Percentiles rank a stretch among this genome's conserved stretches.
Evolutionary conservation across 2,113 vertebrate genomes (phyloP).

Genomic region (Bagarius yarrelli): DNA sequence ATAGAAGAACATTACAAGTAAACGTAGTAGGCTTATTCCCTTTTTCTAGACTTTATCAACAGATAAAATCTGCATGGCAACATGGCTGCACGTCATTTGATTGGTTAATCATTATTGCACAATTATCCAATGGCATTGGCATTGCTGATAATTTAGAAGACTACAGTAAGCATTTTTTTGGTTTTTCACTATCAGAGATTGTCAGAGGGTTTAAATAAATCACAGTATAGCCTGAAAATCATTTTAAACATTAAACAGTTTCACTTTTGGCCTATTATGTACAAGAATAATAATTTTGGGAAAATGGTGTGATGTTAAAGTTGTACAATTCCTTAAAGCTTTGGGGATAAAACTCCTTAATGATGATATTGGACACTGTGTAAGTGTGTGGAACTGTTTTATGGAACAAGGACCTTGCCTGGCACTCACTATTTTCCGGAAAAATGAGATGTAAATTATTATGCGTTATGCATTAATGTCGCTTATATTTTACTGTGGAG

Average conservation of each 20-base stretch:
- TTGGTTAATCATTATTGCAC: background rate
- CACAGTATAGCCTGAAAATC: conserved; percentile 2
- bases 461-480: background rate
- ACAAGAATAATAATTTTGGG: background rate
- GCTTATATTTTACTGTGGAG: background rate
- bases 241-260: conserved; percentile 23
- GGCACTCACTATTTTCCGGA: background rate
- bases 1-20: conserved; percentile 1
- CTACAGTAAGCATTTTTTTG: too few relatives aligned
- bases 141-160: background rate
- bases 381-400: background rate
- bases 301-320: background rate
- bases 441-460: background rate
- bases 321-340: background rate
- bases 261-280: too few relatives aligned
- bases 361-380: background rate
- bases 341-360: background rate
- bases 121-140: background rate
- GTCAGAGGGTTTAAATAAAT: background rate
- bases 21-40: background rate
- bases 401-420: background rate
- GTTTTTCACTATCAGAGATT: too few relatives aligned
- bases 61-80: background rate
- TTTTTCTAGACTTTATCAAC: background rate
- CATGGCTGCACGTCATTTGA: background rate